Conservation (phyloP, 2,797 vertebrate genomes). For the Lutjanus campechanus region DNA sequence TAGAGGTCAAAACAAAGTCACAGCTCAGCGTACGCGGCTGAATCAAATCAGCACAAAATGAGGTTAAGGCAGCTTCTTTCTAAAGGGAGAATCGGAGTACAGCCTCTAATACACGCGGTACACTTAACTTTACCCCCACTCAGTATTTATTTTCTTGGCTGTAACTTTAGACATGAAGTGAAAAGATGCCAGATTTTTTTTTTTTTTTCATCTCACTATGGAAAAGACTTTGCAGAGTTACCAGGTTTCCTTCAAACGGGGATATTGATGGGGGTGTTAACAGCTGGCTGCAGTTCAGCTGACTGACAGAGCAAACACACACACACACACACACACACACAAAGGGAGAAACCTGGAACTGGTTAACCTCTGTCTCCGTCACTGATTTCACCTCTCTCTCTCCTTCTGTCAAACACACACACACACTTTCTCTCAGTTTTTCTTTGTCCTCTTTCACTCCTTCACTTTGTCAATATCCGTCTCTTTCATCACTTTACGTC, state of each 20-base stretch:
- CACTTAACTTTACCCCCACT: slow-evolving; percentile 17
- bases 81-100: neutral
- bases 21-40: neutral
- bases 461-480: slow-evolving; percentile 31
- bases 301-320: slow-evolving; percentile 54
- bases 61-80: slow-evolving; percentile 1
- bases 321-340: slow-evolving; percentile 30
- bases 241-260: slow-evolving; percentile 51
- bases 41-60: slow-evolving; percentile 28
- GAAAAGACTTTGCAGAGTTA: slow-evolving; percentile 37
- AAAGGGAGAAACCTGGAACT: slow-evolving; percentile 69
- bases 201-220: slow-evolving; percentile 33
- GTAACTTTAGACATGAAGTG: slow-evolving; percentile 47
- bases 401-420: slow-evolving; percentile 36
- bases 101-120: slow-evolving; percentile 13
- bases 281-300: slow-evolving; percentile 74
- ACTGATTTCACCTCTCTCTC: slow-evolving; percentile 43
- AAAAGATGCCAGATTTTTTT: slow-evolving; percentile 36
- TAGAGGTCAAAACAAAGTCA: slow-evolving; percentile 33
- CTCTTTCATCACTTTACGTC: slow-evolving; percentile 80
- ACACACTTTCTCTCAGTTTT: slow-evolving; percentile 19
- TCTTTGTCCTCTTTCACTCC: slow-evolving; percentile 84
- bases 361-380: slow-evolving; percentile 71
- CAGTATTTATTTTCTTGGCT: slow-evolving; percentile 40
- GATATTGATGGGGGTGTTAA: slow-evolving; percentile 58